Conservation (phyloP, 2,888 invertebrate species). For the Tiliacea citrago region DNA sequence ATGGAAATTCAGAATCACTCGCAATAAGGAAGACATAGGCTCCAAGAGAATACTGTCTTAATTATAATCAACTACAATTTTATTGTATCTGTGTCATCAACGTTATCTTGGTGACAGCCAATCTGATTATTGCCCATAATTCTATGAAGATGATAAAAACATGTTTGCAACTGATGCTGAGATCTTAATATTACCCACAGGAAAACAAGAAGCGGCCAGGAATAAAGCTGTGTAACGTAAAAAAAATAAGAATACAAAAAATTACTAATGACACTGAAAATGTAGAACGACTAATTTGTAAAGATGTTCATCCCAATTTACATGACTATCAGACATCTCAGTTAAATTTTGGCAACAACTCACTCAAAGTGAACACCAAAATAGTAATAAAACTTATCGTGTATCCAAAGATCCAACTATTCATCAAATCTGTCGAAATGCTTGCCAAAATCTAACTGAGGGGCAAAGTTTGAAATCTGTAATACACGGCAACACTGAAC, state of each 20-base stretch:
- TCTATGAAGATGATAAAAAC: background rate
- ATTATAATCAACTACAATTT: constrained; percentile 33
- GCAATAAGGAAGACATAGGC: no score
- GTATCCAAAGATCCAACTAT: constrained; percentile 50
- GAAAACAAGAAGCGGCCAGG: background rate
- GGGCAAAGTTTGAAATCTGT: constrained; percentile 58
- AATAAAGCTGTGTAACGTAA: background rate
- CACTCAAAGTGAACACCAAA: constrained; percentile 40
- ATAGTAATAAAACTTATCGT: constrained; percentile 59
- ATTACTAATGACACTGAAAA: background rate
- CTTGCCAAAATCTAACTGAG: constrained; percentile 53
- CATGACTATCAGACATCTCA: constrained; percentile 7
- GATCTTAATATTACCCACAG: background rate
- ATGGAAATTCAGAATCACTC: background rate
- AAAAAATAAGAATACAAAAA: background rate
- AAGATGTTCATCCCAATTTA: constrained; percentile 5
- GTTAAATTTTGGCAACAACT: constrained; percentile 27
- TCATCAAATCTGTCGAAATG: constrained; percentile 66
- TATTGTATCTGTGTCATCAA: constrained; percentile 39
- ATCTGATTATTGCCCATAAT: constrained; percentile 11
- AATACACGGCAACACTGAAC: constrained; percentile 50
- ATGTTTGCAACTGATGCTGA: background rate
- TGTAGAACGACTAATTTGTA: constrained; percentile 4
- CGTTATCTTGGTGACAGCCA: constrained; percentile 17
- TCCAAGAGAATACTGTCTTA: background rate